Evolutionary conservation across 2,797 vertebrate genomes (phyloP).

Genomic region (Heteromormyrus szaboi): DNA sequence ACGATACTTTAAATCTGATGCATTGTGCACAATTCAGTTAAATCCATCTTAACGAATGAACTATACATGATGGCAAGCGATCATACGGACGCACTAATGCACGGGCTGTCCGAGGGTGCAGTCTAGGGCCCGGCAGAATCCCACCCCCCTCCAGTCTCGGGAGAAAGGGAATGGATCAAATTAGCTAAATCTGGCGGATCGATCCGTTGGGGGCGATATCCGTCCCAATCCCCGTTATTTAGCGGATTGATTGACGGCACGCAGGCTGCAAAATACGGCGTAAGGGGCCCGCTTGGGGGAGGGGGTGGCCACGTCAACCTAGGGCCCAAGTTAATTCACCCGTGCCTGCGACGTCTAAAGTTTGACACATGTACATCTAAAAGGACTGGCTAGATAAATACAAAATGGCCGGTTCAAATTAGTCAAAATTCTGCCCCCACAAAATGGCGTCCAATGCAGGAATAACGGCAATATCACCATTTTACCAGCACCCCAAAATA

Average conservation of each 20-base stretch:
- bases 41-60: not conserved
- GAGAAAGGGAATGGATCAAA: not conserved
- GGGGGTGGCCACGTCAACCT: not conserved
- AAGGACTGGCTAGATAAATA: constrained; percentile 1
- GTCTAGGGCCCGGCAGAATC: not conserved
- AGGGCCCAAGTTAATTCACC: not conserved
- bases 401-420: constrained; percentile 36
- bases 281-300: not conserved
- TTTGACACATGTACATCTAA: not conserved
- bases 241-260: not conserved
- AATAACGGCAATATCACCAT: not conserved
- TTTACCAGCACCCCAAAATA: not conserved
- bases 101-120: not conserved
- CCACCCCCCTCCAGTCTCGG: not conserved
- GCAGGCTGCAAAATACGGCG: not conserved
- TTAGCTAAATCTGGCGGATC: not conserved
- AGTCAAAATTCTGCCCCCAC: constrained; percentile 19
- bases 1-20: not conserved
- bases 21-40: not conserved
- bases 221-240: not conserved
- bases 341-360: not conserved
- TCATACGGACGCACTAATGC: not conserved
- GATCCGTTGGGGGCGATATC: not conserved
- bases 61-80: not conserved
- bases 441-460: constrained; percentile 34